Percentiles rank a stretch among this genome's conserved stretches.
phyloP scores from a whole-genome alignment of 2,888 invertebrate genomes.

The Eubasilissa splendida region DNA sequence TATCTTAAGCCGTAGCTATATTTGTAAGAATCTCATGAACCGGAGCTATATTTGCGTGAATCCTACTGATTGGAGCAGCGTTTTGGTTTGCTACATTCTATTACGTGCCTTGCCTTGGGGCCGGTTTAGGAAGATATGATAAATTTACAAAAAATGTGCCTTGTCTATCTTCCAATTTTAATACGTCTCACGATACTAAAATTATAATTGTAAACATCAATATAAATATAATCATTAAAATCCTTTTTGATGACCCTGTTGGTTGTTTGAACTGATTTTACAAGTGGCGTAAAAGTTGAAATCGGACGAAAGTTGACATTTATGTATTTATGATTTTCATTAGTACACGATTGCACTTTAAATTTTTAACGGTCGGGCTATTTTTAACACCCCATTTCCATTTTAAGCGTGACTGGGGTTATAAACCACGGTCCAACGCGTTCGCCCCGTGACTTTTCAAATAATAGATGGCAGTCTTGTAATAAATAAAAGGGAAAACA shows the following conservation, averaged over 20 bases:
- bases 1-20: no score
- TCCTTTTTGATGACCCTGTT: no score
- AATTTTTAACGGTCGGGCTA: slow-evolving; percentile 38
- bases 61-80: no score
- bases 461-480: not conserved
- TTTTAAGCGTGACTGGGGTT: not conserved
- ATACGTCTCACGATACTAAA: not conserved
- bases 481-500: slow-evolving; percentile 20
- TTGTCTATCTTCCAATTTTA: no score
- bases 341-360: slow-evolving; percentile 10
- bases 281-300: slow-evolving; percentile 12
- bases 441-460: slow-evolving; percentile 6
- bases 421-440: slow-evolving; percentile 18
- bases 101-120: no score
- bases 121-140: no score
- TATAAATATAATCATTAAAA: not conserved
- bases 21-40: no score
- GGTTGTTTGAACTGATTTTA: slow-evolving; percentile 1
- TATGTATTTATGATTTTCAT: slow-evolving; percentile 1
- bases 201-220: not conserved
- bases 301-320: slow-evolving; percentile 14
- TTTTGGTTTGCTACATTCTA: no score
- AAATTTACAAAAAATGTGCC: no score
- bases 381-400: slow-evolving; percentile 37
- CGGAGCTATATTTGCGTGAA: no score